These are phyloP conservation scores for Holacanthus passer DNA, from an alignment of 2,113 vertebrate genomes.

Conservation along the genomic window DNA sequence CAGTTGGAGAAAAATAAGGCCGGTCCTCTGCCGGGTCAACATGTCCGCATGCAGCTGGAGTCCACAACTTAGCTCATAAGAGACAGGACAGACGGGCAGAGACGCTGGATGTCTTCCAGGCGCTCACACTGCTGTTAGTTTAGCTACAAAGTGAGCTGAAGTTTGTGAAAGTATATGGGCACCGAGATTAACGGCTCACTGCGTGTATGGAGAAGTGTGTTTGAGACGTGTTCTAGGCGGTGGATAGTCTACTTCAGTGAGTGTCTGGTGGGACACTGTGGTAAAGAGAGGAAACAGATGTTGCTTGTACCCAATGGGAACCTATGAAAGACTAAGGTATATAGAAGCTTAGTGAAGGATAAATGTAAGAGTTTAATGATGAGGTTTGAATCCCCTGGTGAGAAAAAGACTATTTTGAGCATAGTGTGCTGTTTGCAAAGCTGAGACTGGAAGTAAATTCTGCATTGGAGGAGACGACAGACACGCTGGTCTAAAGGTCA, in stretches of 20 bases:
- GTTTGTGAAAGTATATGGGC: constrained; percentile 50
- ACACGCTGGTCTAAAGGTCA: background rate
- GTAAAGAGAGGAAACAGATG: constrained; percentile 79
- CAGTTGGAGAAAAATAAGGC: constrained; percentile 28
- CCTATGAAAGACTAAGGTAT: constrained; percentile 61
- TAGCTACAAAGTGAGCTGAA: constrained; percentile 41
- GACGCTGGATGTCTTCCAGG: constrained; percentile 45
- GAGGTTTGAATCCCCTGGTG: constrained; percentile 64
- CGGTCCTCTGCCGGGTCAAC: constrained; percentile 13
- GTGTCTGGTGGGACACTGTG: constrained; percentile 61
- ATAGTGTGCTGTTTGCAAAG: constrained; percentile 29
- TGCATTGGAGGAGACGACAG: background rate
- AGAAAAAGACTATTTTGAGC: constrained; percentile 37
- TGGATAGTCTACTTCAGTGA: constrained; percentile 53
- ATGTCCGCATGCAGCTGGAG: constrained; percentile 48
- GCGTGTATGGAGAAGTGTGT: constrained; percentile 40
- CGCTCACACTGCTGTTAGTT: constrained; percentile 26
- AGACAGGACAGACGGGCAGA: constrained; percentile 41
- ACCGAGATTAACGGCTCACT: constrained; percentile 56
- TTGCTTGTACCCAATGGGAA: constrained; percentile 64
- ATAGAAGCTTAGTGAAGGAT: constrained; percentile 73
- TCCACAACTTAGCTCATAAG: constrained; percentile 11
- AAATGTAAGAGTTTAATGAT: constrained; percentile 68
- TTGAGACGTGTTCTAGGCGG: constrained; percentile 53
- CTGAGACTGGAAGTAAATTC: constrained; percentile 28